Evolutionary conservation across 2,888 invertebrate species (phyloP).

Genomic region (Apamea anceps): DNA sequence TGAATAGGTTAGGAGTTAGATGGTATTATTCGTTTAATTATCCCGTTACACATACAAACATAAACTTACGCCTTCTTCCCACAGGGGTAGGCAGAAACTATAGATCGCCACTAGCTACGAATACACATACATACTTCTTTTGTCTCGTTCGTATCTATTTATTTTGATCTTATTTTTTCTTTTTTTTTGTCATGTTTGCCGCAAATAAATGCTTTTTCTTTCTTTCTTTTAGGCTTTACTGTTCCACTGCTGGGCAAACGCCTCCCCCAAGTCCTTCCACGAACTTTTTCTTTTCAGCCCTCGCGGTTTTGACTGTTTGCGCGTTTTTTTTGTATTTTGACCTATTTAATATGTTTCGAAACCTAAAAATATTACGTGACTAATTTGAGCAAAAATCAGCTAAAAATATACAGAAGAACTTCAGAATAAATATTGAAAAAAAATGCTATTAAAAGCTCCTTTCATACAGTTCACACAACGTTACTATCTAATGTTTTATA

Average conservation of each 20-base stretch:
- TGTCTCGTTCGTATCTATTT: too few species aligned
- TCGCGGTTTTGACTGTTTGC: too few species aligned
- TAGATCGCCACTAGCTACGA: background rate
- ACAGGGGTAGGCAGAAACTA: background rate
- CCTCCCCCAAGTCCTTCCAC: too few species aligned
- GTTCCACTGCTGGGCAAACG: too few species aligned
- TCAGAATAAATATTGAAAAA: background rate
- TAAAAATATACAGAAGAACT: background rate
- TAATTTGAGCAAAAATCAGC: background rate
- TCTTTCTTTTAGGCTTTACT: too few species aligned
- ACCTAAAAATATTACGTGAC: background rate
- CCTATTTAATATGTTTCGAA: too few species aligned
- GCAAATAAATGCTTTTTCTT: too few species aligned
- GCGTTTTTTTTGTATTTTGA: background rate
- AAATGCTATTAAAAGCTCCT: background rate
- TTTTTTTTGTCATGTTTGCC: too few species aligned
- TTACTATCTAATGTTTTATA: background rate
- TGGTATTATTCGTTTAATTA: background rate
- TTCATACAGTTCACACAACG: background rate
- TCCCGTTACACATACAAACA: background rate
- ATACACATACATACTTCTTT: too few species aligned
- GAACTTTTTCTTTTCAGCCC: too few species aligned
- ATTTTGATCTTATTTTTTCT: too few species aligned
- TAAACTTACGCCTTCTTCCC: background rate
- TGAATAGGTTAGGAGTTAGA: conserved; percentile 3